A percentile compares a stretch with the other conserved stretches of the same genome.
Conservation (phyloP, 2,113 vertebrate genomes). For the Prietella phreatophila region DNA sequence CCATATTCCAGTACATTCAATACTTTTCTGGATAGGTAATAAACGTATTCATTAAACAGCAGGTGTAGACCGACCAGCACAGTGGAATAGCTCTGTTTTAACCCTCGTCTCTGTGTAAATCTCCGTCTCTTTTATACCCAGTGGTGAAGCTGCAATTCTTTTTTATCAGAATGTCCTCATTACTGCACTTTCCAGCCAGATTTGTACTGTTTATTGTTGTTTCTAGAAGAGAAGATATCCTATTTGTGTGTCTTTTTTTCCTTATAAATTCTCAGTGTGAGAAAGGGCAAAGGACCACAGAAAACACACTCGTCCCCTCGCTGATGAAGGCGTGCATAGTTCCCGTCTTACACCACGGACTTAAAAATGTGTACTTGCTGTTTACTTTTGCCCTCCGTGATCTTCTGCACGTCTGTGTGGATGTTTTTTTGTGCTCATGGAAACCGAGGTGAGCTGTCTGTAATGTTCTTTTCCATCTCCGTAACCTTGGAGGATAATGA, state of each 20-base stretch:
- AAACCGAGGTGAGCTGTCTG: slow-evolving; percentile 39
- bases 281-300: background rate
- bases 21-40: background rate
- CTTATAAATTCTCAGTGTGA: background rate
- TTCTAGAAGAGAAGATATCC: background rate
- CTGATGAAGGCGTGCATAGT: background rate
- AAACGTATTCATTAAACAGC: background rate
- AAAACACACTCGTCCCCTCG: background rate
- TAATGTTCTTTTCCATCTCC: slow-evolving; percentile 41
- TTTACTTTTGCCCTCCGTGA: slow-evolving; percentile 10
- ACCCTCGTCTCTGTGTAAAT: background rate
- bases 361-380: background rate
- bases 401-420: slow-evolving; percentile 5
- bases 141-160: background rate
- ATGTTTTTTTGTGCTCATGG: slow-evolving; percentile 40
- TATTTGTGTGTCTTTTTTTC: background rate
- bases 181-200: background rate
- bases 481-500: slow-evolving; percentile 41
- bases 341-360: background rate
- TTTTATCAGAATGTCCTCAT: background rate
- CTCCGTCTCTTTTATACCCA: background rate
- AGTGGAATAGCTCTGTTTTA: background rate
- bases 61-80: background rate
- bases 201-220: slow-evolving; percentile 12
- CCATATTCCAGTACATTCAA: background rate